Evolutionary conservation across 2,797 vertebrate genomes (phyloP).

Genomic region (Ptychadena robeensis): DNA sequence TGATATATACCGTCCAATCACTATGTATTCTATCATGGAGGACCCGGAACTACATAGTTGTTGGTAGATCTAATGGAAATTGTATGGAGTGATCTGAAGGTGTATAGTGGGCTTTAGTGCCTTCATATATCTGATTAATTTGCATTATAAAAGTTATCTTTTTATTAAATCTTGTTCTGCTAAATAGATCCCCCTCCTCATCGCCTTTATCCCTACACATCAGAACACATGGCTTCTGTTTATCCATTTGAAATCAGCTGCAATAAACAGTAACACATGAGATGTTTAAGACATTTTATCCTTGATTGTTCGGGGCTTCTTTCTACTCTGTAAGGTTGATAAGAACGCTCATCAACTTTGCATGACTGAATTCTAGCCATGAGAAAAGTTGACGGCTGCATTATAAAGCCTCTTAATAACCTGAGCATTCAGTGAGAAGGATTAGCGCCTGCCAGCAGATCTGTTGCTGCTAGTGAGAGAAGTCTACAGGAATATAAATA

Average conservation of each 20-base stretch:
- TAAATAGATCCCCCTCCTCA: too few species aligned
- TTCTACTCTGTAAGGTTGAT: neutral
- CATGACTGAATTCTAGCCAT: conserved; percentile 33
- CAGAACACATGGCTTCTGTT: neutral
- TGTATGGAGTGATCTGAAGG: too few species aligned
- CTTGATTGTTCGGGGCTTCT: neutral
- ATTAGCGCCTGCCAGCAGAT: conserved; percentile 44
- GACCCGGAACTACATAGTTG: too few species aligned
- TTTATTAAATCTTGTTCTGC: too few species aligned
- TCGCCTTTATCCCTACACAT: too few species aligned
- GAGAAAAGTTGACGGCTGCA: conserved; percentile 38
- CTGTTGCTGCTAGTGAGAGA: conserved; percentile 23
- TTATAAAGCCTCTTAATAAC: conserved; percentile 52
- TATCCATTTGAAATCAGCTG: neutral
- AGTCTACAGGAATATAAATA: conserved; percentile 37
- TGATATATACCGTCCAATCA: too few species aligned
- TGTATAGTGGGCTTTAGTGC: too few species aligned
- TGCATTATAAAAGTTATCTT: too few species aligned
- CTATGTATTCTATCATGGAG: too few species aligned
- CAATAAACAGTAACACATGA: neutral
- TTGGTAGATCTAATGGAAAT: too few species aligned
- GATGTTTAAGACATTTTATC: neutral
- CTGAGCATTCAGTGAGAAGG: conserved; percentile 39
- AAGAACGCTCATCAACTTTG: conserved; percentile 9
- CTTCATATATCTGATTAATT: too few species aligned